Evolutionary conservation across 2,797 vertebrate genomes (phyloP), one percentile per base, ranked within the genome.

Genomic region (Periparus ater): DNA sequence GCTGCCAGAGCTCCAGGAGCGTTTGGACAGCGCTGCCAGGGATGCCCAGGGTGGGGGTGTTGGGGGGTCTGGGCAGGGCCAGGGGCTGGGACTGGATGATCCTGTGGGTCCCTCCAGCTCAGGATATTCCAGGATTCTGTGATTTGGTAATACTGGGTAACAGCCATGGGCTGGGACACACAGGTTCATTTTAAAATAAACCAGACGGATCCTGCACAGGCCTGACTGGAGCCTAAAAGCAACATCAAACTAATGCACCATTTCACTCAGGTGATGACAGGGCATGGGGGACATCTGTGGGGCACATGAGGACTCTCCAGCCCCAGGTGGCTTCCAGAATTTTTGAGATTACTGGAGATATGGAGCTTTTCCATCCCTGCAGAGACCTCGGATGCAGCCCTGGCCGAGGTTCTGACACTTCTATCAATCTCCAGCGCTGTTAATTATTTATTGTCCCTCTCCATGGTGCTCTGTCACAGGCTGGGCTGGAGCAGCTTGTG

Each of bases 401-500:
- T 5, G 36, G 58, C 42, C 2, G 14, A 83, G 57, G 65, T 36
- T 73, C 60, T 61, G 3, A 75, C 77, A 48, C 74, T 45, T 67
- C 26, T 21, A 63, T 93, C 79, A 83, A 72, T 93, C 85, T 65
- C 45, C 26, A 42, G 21, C 13, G 1, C 13, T 45, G 87, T 85
- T 73, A 94, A 93, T 92, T 77, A 92, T 93, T 92, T 65, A 88
- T 77, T 6, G 6, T 34, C 45, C 36, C 36, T 88, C 32, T 72
- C 45, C 10, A 9, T 34, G 70, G 87, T 71, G 27, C 66, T 82
- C 57, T 90, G 80, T 85, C 91, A 79, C 34, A 66, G 54, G 70
- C 73, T 32, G 62, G 62, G 66, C 65, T 84, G 80, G 54, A 93
- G 79, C 38, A 38, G 42, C 86, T 12, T 84, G 85, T 88, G 76